Evolutionary conservation across 2,797 vertebrate genomes (phyloP), one percentile per base, ranked within the genome.

Genomic region (Pangasius krempfi): DNA sequence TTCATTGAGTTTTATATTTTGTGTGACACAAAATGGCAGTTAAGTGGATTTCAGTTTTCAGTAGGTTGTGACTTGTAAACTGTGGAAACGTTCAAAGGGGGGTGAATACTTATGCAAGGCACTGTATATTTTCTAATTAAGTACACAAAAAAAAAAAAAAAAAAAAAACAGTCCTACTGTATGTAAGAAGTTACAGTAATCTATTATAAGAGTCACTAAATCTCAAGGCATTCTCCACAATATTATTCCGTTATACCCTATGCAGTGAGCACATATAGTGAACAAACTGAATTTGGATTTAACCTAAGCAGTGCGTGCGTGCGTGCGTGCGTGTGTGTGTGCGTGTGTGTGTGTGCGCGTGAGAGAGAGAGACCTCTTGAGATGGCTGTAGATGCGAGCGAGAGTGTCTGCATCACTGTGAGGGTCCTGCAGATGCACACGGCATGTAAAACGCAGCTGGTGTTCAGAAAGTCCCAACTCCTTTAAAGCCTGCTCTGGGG

Each of bases 361-460:
- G 82, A 10, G 56, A 7, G 56, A 4, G 76, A 8, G 7, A 0
- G 4, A 0, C 98, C 97, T 97, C 90, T 97, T 99, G 66, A 99
- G 97, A 91, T 99, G 98, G 86, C 96, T 97, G 90, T 98, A 99
- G 82, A 99, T 96, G 0, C 97, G 94, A 60, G 96, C 90, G 14
- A 97, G 97, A 0, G 96, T 98, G 93, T 99, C 98, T 0, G 97
- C 90, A 89, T 99, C 98, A 1, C 97, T 98, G 92, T 98, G 97
- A 0, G 97, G 93, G 91, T 99, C 98, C 33, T 98, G 98, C 10
- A 99, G 96, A 93, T 98, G 98, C 70, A 99, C 97, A 0, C 98
- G 97, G 93, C 98, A 99, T 82, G 98, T 99, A 94, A 99, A 99
- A 37, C 98, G 97, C 87, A 99, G 89, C 95, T 99, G 98, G 87